A percentile compares a stretch with the other conserved stretches of the same genome.
phyloP scores from a whole-genome alignment of 2,888 invertebrate species.

The Hybos culiciformis region DNA sequence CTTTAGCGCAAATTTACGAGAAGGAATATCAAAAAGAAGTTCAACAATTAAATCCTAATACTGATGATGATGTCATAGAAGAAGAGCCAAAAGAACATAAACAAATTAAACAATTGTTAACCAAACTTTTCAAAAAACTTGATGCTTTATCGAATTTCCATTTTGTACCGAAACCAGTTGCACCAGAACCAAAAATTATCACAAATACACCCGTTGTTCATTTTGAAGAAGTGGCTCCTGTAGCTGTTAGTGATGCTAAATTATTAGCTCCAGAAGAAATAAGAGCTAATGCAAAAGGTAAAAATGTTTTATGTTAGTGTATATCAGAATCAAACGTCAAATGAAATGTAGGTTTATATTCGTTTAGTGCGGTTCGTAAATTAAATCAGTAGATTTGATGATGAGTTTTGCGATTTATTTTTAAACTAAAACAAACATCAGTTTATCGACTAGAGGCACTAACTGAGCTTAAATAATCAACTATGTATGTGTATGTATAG shows the following conservation, averaged over 20 bases:
- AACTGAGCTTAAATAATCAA: too few species aligned
- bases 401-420: too few species aligned
- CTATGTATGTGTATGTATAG: too few species aligned
- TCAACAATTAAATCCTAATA: conserved; percentile 33
- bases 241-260: conserved; percentile 70
- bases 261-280: conserved; percentile 89
- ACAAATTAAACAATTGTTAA: conserved; percentile 62
- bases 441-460: too few species aligned
- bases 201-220: conserved; percentile 80
- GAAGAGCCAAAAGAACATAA: conserved; percentile 64
- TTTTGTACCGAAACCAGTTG: conserved; percentile 76
- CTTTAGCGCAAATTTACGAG: conserved; percentile 90
- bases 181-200: conserved; percentile 79
- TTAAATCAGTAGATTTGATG: too few species aligned
- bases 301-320: too few species aligned
- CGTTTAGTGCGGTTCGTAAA: too few species aligned
- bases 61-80: conserved; percentile 30
- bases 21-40: conserved; percentile 63
- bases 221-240: conserved; percentile 93
- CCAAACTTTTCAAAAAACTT: conserved; percentile 64
- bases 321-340: too few species aligned
- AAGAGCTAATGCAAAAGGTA: conserved; percentile 43
- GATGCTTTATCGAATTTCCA: conserved; percentile 90
- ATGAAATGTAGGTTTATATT: too few species aligned
- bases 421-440: too few species aligned